A percentile compares a stretch with the other conserved stretches of the same genome.
phyloP scores from a whole-genome alignment of 2,113 vertebrate genomes.

The Pyrgilauda ruficollis region DNA sequence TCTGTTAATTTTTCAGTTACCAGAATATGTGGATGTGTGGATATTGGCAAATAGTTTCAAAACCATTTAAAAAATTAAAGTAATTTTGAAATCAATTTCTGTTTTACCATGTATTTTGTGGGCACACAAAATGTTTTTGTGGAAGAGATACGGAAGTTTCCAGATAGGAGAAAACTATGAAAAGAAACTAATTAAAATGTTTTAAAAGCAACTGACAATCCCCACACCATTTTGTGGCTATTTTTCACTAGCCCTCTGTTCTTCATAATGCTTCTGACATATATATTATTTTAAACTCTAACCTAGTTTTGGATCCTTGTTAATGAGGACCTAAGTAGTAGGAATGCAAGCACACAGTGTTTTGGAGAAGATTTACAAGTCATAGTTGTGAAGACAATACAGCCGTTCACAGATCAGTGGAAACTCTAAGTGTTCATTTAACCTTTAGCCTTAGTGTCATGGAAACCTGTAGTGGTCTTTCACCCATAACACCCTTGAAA shows the following conservation, averaged over 20 bases:
- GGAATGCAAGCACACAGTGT: not conserved
- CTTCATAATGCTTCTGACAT: not conserved
- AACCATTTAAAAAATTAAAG: not conserved
- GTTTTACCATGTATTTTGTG: not conserved
- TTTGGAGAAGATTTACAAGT: constrained; percentile 72
- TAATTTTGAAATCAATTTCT: not conserved
- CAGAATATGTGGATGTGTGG: not conserved
- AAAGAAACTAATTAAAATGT: not conserved
- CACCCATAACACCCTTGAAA: constrained; percentile 67
- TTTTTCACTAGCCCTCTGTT: not conserved
- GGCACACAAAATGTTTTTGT: not conserved
- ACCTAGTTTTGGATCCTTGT: not conserved
- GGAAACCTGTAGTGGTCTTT: constrained; percentile 72
- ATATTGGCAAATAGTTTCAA: not conserved
- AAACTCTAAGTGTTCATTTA: constrained; percentile 81
- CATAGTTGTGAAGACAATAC: constrained; percentile 45
- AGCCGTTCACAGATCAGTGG: constrained; percentile 74
- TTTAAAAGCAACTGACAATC: not conserved
- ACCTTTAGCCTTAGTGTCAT: constrained; percentile 73
- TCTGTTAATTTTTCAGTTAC: not conserved
- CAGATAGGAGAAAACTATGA: not conserved
- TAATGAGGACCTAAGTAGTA: not conserved
- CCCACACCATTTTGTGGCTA: not conserved
- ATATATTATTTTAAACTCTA: not conserved
- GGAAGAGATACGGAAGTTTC: not conserved